Conservation (phyloP, 2,797 vertebrate species). For the Siniperca undulata region DNA sequence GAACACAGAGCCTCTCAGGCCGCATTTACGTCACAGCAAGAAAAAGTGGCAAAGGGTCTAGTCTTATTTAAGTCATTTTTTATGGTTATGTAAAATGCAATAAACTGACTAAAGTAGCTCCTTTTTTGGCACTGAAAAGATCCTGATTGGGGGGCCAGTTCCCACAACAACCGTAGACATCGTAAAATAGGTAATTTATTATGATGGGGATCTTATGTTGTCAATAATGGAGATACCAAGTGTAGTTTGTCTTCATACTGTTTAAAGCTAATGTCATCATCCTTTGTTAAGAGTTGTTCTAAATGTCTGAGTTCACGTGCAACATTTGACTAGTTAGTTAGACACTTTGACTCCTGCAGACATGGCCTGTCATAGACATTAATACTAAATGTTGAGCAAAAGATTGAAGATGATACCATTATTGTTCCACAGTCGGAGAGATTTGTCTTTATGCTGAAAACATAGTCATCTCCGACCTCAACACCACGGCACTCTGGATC, state of each 20-base stretch:
- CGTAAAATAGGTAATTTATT: constrained; percentile 74
- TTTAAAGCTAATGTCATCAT: constrained; percentile 32
- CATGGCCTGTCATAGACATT: background rate
- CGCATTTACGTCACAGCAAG: constrained; percentile 44
- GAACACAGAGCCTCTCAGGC: constrained; percentile 43
- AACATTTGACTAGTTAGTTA: constrained; percentile 49
- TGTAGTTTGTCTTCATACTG: constrained; percentile 65
- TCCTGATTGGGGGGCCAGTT: constrained; percentile 25
- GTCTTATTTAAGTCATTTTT: constrained; percentile 33
- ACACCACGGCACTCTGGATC: constrained; percentile 79
- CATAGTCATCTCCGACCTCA: constrained; percentile 78
- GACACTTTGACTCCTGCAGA: constrained; percentile 25
- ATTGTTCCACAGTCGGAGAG: constrained; percentile 84
- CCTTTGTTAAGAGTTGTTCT: constrained; percentile 62
- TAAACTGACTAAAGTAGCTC: constrained; percentile 37
- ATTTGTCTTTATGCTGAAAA: constrained; percentile 86
- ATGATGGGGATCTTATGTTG: constrained; percentile 58
- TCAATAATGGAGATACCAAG: constrained; percentile 42
- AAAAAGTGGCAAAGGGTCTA: constrained; percentile 1
- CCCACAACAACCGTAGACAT: constrained; percentile 48
- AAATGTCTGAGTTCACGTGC: constrained; percentile 64
- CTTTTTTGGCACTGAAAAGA: constrained; percentile 19
- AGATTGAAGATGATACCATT: constrained; percentile 66
- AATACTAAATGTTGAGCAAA: background rate
- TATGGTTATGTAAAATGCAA: constrained; percentile 32